phyloP scores from a whole-genome alignment of 1,140 invertebrate genomes.

The Nasonia vitripennis region DNA sequence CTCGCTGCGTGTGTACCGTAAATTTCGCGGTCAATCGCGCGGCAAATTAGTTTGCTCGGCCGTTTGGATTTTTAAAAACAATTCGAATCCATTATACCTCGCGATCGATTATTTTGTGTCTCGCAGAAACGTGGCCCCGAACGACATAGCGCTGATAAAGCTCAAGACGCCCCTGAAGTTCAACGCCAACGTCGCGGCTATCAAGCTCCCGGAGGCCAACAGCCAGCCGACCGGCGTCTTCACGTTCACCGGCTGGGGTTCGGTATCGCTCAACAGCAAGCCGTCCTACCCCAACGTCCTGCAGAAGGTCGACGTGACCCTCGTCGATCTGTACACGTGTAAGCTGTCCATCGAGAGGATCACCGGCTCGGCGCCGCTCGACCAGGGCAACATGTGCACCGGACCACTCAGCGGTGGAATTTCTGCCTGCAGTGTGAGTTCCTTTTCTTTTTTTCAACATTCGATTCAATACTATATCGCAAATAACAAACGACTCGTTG shows the following conservation, averaged over 20 bases:
- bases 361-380: conserved; percentile 63
- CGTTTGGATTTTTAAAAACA: background rate
- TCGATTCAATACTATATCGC: too few species aligned
- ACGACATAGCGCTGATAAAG: conserved; percentile 80
- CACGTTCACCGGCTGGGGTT: conserved; percentile 76
- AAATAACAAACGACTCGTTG: conserved; percentile 51
- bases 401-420: conserved; percentile 77
- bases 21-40: conserved; percentile 34
- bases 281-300: conserved; percentile 56
- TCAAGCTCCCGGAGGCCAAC: conserved; percentile 72
- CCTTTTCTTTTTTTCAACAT: too few species aligned
- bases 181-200: conserved; percentile 73
- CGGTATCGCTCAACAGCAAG: conserved; percentile 53
- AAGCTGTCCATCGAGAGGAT: conserved; percentile 51
- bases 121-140: conserved; percentile 72
- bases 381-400: conserved; percentile 77
- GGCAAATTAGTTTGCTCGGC: conserved; percentile 65
- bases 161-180: conserved; percentile 75
- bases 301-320: conserved; percentile 61
- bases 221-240: conserved; percentile 57
- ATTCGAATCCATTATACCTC: conserved; percentile 17
- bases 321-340: conserved; percentile 58
- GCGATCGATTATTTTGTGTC: conserved; percentile 8
- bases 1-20: background rate
- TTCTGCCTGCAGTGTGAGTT: conserved; percentile 76